Percentiles rank a stretch among this genome's conserved stretches.
Evolutionary conservation across 1,140 invertebrate genomes (phyloP).

Genomic region (Piezodorus guildinii): DNA sequence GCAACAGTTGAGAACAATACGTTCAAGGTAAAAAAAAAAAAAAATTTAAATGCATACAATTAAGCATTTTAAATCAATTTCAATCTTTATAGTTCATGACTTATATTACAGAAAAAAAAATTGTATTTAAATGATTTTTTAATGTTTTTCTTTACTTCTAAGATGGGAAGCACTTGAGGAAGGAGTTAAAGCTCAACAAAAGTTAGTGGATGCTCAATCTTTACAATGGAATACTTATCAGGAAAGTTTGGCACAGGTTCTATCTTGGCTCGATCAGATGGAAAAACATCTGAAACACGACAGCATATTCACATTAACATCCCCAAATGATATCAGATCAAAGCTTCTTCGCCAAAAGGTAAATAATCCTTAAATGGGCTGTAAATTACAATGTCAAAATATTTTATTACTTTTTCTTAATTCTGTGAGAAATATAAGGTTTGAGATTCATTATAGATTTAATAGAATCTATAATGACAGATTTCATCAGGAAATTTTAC

Average conservation of each 20-base stretch:
- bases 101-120: background rate
- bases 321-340: slow-evolving; percentile 72
- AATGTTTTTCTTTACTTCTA: background rate
- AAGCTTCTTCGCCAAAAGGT: slow-evolving; percentile 79
- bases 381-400: background rate
- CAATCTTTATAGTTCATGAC: no score
- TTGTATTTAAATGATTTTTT: background rate
- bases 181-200: slow-evolving; percentile 66
- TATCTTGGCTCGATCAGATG: slow-evolving; percentile 76
- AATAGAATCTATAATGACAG: no score
- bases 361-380: background rate
- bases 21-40: slow-evolving; percentile 40
- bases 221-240: slow-evolving; percentile 75
- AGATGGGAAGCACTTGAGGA: slow-evolving; percentile 77
- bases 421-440: no score
- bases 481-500: no score
- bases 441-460: no score
- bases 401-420: no score
- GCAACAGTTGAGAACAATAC: slow-evolving; percentile 59
- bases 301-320: slow-evolving; percentile 49
- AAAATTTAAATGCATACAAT: background rate
- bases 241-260: slow-evolving; percentile 68
- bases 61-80: background rate
- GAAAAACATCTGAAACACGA: slow-evolving; percentile 69
- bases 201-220: slow-evolving; percentile 70